phyloP scores from a whole-genome alignment of 1,140 invertebrate genomes.

The Tenebrio molitor region DNA sequence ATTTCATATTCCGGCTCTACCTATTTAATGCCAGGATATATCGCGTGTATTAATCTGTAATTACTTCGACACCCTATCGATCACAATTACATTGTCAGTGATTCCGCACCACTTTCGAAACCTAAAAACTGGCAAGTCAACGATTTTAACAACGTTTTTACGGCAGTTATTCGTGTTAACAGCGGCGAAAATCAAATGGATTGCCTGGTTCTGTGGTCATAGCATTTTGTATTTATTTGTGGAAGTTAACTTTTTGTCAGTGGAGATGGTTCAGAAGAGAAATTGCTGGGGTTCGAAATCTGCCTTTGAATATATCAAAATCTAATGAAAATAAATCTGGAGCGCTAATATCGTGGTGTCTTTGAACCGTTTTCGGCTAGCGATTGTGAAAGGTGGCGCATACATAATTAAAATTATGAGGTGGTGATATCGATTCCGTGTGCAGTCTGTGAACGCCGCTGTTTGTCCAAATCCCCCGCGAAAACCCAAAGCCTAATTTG shows the following conservation, averaged over 20 bases:
- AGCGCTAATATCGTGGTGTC: neutral
- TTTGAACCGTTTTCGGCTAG: conserved; percentile 10
- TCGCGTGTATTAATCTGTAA: conserved; percentile 20
- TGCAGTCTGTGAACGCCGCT: conserved; percentile 4
- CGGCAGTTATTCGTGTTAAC: no score
- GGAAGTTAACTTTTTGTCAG: no score
- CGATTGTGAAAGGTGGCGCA: conserved; percentile 33
- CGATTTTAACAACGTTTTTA: no score
- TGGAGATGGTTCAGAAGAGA: no score
- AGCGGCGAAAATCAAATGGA: no score
- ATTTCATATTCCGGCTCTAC: conserved; percentile 10
- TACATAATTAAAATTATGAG: conserved; percentile 40
- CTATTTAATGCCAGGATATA: conserved; percentile 27
- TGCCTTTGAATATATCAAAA: conserved; percentile 12
- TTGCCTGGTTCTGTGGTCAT: no score
- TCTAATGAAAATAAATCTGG: neutral
- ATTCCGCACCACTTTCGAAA: no score
- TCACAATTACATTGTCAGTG: no score
- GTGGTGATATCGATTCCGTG: conserved; percentile 14
- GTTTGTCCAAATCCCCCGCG: conserved; percentile 29
- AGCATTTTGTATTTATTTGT: no score
- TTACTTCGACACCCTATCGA: conserved; percentile 30
- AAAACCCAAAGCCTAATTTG: conserved; percentile 45
- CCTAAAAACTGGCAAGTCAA: no score
- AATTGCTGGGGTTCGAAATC: neutral